These are phyloP conservation scores for Antheraea assamensis DNA, from an alignment of 2,888 invertebrate genomes.

Conservation along the genomic window DNA sequence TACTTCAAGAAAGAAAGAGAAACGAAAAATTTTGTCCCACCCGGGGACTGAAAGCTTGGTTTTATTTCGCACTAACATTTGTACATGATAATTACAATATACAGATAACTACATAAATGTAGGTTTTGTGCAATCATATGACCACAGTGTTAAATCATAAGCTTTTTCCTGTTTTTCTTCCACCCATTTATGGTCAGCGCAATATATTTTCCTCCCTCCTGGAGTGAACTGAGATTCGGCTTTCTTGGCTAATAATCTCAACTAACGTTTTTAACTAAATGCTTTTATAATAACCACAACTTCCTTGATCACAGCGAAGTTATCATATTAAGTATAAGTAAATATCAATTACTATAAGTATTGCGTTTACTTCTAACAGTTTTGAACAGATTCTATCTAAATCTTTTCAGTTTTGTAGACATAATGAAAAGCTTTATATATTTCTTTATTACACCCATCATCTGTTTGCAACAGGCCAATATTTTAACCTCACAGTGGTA, in stretches of 20 bases:
- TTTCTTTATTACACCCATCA: too few relatives aligned
- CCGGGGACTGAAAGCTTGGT: too few relatives aligned
- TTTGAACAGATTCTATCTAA: neutral
- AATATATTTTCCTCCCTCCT: too few relatives aligned
- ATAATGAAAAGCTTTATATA: neutral
- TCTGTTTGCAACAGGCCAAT: neutral
- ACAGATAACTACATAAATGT: too few relatives aligned
- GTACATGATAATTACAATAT: too few relatives aligned
- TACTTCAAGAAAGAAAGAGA: neutral
- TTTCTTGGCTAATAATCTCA: neutral
- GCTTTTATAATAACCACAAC: too few relatives aligned
- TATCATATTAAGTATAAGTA: neutral
- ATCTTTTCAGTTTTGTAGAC: neutral
- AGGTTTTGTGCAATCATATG: too few relatives aligned
- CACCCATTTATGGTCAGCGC: too few relatives aligned
- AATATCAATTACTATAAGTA: neutral
- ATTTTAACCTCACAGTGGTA: neutral
- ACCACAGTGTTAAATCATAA: too few relatives aligned
- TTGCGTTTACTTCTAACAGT: neutral
- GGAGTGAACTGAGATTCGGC: too few relatives aligned
- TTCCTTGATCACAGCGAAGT: neutral
- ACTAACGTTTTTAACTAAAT: neutral
- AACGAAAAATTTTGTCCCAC: neutral
- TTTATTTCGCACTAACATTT: too few relatives aligned
- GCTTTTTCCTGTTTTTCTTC: too few relatives aligned